A percentile compares a stretch with the other conserved stretches of the same genome.
Evolutionary conservation across 2,113 vertebrate genomes (phyloP).

Genomic region (Bubo blakistoni): DNA sequence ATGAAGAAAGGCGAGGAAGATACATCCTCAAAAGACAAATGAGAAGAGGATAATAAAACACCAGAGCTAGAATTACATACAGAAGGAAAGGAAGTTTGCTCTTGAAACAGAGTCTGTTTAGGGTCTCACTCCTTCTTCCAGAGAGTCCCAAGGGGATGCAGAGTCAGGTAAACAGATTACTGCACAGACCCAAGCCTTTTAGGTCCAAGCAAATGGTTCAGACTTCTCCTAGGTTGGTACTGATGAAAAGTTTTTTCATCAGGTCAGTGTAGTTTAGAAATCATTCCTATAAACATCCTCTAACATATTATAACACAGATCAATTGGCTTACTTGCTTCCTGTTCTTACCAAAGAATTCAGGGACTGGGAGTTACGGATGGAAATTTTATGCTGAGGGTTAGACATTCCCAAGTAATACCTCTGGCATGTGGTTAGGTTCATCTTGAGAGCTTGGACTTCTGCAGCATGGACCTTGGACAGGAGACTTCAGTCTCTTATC

Average conservation of each 20-base stretch:
- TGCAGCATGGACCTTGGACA: not conserved
- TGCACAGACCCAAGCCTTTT: not conserved
- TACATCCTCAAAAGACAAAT: not conserved
- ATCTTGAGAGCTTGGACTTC: not conserved
- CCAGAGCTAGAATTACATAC: not conserved
- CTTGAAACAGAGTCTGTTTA: not conserved
- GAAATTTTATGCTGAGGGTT: not conserved
- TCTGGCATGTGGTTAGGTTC: not conserved
- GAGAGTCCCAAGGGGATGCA: not conserved
- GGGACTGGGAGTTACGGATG: not conserved
- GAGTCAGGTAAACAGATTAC: not conserved
- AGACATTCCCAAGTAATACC: not conserved
- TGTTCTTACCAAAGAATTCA: not conserved
- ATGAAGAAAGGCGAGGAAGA: not conserved
- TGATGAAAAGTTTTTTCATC: not conserved
- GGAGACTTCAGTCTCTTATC: not conserved
- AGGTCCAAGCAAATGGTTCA: not conserved
- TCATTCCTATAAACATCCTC: not conserved
- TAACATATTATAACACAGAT: not conserved
- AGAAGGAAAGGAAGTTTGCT: not conserved
- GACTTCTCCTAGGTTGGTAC: not conserved
- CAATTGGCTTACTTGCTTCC: not conserved
- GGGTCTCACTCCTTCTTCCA: not conserved
- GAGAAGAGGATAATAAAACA: not conserved
- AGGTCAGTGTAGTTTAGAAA: not conserved